Evolutionary conservation across 2,888 invertebrate genomes (phyloP).

Genomic region (Xylota segnis): DNA sequence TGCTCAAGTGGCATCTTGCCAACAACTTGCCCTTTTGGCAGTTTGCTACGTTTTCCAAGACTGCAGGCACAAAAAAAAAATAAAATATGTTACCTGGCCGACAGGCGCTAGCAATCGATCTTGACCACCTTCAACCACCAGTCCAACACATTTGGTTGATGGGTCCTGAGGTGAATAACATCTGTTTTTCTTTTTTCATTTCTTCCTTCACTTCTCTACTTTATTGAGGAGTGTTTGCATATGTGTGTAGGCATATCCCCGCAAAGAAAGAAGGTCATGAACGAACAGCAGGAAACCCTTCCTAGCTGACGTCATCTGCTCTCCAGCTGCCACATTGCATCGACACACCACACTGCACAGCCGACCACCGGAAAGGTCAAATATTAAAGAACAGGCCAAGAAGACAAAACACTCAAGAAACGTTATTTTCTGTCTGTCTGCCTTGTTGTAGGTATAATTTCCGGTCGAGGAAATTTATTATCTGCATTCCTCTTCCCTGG

Average conservation of each 20-base stretch:
- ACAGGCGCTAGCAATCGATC: constrained; percentile 14
- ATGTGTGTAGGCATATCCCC: constrained; percentile 5
- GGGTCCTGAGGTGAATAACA: constrained; percentile 47
- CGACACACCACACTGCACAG: background rate
- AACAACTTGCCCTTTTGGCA: constrained; percentile 37
- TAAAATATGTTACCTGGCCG: constrained; percentile 21
- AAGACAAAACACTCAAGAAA: constrained; percentile 42
- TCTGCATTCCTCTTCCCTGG: constrained; percentile 39
- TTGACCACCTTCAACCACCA: constrained; percentile 31
- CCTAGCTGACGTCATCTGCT: constrained; percentile 30
- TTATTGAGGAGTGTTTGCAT: background rate
- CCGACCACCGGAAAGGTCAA: constrained; percentile 39
- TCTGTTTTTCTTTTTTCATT: background rate
- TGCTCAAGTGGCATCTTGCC: constrained; percentile 40
- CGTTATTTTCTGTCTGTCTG: constrained; percentile 57
- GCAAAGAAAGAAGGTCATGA: constrained; percentile 28
- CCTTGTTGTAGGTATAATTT: constrained; percentile 31
- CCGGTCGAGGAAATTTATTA: constrained; percentile 51
- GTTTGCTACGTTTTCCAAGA: background rate
- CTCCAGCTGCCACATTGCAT: background rate
- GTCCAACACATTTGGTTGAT: constrained; percentile 14
- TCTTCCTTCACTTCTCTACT: background rate
- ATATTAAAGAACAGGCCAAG: constrained; percentile 11
- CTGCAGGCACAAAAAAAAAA: constrained; percentile 1
- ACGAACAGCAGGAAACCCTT: constrained; percentile 29